These are phyloP conservation scores for Spea multiplicata DNA, from an alignment of 2,113 vertebrate species.

Conservation along the genomic window DNA sequence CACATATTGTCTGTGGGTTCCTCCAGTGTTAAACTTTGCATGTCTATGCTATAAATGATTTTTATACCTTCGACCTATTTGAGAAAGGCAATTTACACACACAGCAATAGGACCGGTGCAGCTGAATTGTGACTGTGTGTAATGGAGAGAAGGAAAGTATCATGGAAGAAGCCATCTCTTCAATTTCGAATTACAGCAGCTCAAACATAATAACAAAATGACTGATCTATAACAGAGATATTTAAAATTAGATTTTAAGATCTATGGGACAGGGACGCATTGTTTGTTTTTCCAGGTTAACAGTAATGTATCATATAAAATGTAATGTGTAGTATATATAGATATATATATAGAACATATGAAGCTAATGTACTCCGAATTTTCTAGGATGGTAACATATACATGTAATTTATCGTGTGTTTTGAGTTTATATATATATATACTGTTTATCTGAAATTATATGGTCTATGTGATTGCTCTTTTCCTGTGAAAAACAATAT, in stretches of 20 bases:
- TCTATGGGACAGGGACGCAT: not conserved
- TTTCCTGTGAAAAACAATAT: too few relatives aligned
- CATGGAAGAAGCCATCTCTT: constrained; percentile 21
- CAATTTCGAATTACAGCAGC: constrained; percentile 35
- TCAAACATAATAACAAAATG: constrained; percentile 13
- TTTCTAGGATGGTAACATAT: too few relatives aligned
- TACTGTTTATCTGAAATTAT: too few relatives aligned
- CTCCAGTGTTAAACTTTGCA: constrained; percentile 40
- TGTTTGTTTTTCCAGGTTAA: not conserved
- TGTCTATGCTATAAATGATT: constrained; percentile 41
- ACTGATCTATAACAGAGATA: constrained; percentile 18
- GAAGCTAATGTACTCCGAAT: too few relatives aligned
- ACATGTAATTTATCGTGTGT: too few relatives aligned
- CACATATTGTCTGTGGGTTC: constrained; percentile 13
- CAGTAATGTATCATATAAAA: too few relatives aligned
- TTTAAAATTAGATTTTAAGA: constrained; percentile 16
- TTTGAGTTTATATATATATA: too few relatives aligned
- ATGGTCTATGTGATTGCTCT: too few relatives aligned
- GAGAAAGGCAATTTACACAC: constrained; percentile 41
- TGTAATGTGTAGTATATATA: too few relatives aligned
- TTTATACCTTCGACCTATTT: constrained; percentile 44
- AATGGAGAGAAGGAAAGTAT: constrained; percentile 34
- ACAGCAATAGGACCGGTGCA: constrained; percentile 22
- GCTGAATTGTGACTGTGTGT: constrained; percentile 38
- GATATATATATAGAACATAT: too few relatives aligned